Evolutionary conservation across 2,888 invertebrate genomes (phyloP).

Genomic region (Eutolmus rufibarbis): DNA sequence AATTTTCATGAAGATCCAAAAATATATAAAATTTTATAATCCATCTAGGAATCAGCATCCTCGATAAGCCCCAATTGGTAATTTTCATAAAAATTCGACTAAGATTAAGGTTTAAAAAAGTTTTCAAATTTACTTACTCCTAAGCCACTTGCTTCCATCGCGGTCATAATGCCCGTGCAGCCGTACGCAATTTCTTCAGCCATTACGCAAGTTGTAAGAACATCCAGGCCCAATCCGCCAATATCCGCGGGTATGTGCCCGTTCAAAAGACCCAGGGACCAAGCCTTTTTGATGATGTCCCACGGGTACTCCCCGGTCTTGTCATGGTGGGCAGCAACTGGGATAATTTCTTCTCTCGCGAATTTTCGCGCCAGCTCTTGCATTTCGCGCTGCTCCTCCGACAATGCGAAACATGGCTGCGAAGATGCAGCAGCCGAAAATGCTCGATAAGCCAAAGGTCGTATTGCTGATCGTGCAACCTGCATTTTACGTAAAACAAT

Average conservation of each 20-base stretch:
- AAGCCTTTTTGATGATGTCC: conserved; percentile 89
- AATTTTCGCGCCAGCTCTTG: conserved; percentile 86
- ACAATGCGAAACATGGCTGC: conserved; percentile 25
- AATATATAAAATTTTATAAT: too few relatives aligned
- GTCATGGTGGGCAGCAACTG: conserved; percentile 84
- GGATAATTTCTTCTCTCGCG: conserved; percentile 84
- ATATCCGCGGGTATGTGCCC: conserved; percentile 75
- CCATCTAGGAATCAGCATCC: background rate
- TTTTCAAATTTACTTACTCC: conserved; percentile 68
- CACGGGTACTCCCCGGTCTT: conserved; percentile 87
- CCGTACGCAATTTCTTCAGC: conserved; percentile 78
- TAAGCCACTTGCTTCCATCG: conserved; percentile 86
- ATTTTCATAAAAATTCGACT: background rate
- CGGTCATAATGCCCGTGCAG: conserved; percentile 80
- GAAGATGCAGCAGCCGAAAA: conserved; percentile 3
- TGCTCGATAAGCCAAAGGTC: background rate
- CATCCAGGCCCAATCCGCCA: conserved; percentile 73
- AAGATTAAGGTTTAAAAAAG: background rate
- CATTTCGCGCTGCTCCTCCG: conserved; percentile 74
- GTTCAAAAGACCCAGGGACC: conserved; percentile 82
- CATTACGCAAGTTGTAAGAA: conserved; percentile 72
- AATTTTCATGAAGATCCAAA: too few relatives aligned
- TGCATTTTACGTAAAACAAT: background rate
- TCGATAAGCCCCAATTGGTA: background rate
- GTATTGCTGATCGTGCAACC: background rate